Conservation (phyloP, 2,113 vertebrate species). For the Ibidorhyncha struthersii region DNA sequence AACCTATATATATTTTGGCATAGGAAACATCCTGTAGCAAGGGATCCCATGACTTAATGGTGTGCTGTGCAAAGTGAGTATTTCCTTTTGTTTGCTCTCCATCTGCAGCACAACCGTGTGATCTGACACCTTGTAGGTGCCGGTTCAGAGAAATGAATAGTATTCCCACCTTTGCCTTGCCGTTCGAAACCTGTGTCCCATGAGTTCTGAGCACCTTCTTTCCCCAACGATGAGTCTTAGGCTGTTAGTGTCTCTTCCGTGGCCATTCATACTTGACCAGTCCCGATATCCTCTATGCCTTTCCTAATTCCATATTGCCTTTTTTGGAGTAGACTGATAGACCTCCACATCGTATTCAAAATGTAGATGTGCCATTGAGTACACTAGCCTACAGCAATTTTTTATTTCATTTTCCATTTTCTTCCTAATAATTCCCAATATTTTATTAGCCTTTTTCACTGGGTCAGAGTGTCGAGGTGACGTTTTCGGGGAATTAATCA, state of each 20-base stretch:
- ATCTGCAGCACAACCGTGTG: background rate
- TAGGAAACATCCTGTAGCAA: constrained; percentile 43
- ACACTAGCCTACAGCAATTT: background rate
- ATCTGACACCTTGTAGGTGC: background rate
- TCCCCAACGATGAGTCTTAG: accelerated
- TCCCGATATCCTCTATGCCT: background rate
- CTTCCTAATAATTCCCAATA: background rate
- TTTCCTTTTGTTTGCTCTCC: constrained; percentile 38
- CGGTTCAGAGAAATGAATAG: background rate
- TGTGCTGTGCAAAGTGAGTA: constrained; percentile 7
- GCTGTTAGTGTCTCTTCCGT: background rate
- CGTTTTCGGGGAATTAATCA: background rate
- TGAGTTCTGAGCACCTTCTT: background rate
- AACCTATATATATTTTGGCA: constrained; percentile 60
- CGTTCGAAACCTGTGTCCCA: background rate
- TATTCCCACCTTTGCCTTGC: background rate
- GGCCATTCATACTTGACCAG: background rate
- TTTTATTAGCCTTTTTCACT: background rate
- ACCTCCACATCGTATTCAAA: background rate
- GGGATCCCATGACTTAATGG: constrained; percentile 54
- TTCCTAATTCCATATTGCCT: background rate
- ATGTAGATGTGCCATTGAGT: background rate
- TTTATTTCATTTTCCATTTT: background rate
- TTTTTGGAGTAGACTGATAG: background rate
- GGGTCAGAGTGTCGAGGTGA: accelerated